phyloP scores from a whole-genome alignment of 2,113 vertebrate species.

The Grallaria varia region DNA sequence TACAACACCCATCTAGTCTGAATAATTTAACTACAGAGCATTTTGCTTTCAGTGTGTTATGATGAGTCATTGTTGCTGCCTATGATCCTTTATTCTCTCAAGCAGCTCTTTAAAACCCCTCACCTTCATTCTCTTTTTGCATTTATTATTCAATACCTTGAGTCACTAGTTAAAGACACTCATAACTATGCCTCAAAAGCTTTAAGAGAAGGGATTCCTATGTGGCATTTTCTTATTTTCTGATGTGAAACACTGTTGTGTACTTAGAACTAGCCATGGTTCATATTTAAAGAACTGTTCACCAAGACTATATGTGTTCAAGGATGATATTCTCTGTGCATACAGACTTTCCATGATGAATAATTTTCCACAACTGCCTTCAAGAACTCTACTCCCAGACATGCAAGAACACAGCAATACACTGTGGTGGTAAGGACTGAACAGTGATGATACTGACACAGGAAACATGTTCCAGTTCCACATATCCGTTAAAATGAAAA shows the following conservation, averaged over 20 bases:
- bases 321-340: background rate
- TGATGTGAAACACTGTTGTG: background rate
- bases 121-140: background rate
- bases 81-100: background rate
- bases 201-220: background rate
- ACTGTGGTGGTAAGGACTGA: background rate
- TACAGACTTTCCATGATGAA: background rate
- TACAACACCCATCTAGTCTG: background rate
- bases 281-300: background rate
- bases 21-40: background rate
- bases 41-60: background rate
- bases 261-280: background rate
- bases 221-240: background rate
- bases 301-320: background rate
- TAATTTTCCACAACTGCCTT: background rate
- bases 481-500: background rate
- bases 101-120: background rate
- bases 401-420: background rate
- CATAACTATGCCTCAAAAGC: background rate
- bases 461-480: background rate
- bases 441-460: background rate
- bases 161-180: background rate
- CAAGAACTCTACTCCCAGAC: background rate
- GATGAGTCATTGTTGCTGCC: background rate
- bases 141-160: conserved; percentile 5